Evolutionary conservation across 2,797 vertebrate species (phyloP).

Genomic region (Neopelma chrysocephalum): DNA sequence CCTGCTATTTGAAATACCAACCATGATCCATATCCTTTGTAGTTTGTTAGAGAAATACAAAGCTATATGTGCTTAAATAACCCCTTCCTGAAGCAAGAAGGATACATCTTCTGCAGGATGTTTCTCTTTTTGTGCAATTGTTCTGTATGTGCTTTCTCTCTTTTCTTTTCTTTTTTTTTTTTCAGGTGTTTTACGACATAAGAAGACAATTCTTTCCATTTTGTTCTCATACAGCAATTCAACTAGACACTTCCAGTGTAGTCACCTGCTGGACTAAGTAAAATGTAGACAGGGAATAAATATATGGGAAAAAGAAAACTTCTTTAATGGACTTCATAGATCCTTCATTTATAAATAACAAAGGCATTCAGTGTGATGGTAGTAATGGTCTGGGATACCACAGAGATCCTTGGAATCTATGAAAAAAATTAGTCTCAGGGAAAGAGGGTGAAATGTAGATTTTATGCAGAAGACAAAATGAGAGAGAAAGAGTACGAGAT

Average conservation of each 20-base stretch:
- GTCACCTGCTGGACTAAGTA: neutral
- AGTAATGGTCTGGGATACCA: neutral
- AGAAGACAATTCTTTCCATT: neutral
- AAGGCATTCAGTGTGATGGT: neutral
- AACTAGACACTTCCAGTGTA: neutral
- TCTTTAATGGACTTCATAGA: neutral
- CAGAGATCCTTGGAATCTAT: neutral
- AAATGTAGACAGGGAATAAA: neutral
- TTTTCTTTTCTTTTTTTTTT: neutral
- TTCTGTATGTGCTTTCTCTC: neutral
- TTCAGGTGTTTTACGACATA: neutral
- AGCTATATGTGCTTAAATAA: neutral
- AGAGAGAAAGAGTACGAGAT: neutral
- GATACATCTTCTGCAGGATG: neutral
- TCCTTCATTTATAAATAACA: neutral
- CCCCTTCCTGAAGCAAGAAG: neutral
- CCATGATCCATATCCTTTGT: neutral
- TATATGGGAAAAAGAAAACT: neutral
- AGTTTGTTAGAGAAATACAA: neutral
- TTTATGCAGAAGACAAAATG: neutral
- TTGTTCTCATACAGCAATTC: neutral
- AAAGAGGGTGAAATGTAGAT: neutral
- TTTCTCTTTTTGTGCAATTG: neutral
- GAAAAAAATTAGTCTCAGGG: neutral
- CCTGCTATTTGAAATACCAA: neutral